Evolutionary conservation across 2,797 vertebrate genomes (phyloP), one percentile per base, ranked within the genome.

Genomic region (Halcyon badia): DNA sequence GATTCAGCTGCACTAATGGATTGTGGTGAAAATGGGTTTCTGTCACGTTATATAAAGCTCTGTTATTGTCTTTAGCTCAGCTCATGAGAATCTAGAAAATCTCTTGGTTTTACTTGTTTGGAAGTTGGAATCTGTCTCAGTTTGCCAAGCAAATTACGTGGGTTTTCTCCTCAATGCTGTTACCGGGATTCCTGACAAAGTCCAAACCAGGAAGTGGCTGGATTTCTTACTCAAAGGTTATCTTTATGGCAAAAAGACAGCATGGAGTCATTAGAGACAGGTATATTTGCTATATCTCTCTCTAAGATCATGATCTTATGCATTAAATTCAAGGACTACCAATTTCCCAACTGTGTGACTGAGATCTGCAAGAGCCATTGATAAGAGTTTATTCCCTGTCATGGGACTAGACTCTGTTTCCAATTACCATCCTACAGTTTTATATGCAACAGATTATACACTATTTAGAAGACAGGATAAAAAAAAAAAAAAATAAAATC

Each of bases 321-420:
- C 83, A 92, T 83, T 92, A 90, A 93, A 96, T 95, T 95, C 60
- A 37, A 95, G 51, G 37, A 57, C 31, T 87, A 76, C 71, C 24
- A 10, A 24, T 79, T 91, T 94, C 85, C 84, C 69, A 61, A 13
- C 58, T 26, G n/a, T 92, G 96, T 96, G 91, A 48, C 66, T 77
- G 87, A 91, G 58, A 84, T 95, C 93, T 97, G 90, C 82, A 97
- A 94, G 97, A 96, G 21, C 62, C 79, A 97, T 97, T 94, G 96
- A 96, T 96, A 95, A 96, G 80, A 73, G 44, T 87, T 92, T 90
- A 80, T 96, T 96, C 97, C 94, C 94, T 95, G 83, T 79, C 46
- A 28, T 75, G n/a, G 37, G 82, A 90, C 64, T 26, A 71, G 60
- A 30, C 25, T 61, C 90, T 89, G 93, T 87, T 97, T 97, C 82